phyloP scores from a whole-genome alignment of 2,888 invertebrate species.

The Alcis repandata region DNA sequence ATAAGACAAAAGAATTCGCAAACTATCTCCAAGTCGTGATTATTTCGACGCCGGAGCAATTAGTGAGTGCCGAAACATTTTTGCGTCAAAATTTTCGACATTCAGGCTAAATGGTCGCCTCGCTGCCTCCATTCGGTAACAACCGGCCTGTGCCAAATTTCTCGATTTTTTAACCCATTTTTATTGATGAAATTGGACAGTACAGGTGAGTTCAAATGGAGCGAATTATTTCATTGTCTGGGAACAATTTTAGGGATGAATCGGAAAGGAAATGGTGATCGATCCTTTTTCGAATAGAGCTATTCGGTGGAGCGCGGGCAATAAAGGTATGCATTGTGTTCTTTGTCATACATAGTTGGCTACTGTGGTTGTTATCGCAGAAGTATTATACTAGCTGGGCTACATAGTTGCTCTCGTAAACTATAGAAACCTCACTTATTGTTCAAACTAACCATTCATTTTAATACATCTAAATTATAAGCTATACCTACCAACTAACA shows the following conservation, averaged over 20 bases:
- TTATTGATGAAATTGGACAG: conserved; percentile 42
- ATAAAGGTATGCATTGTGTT: not conserved
- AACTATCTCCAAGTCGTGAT: conserved; percentile 32
- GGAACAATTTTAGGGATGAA: conserved; percentile 24
- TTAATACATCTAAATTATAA: too few relatives aligned
- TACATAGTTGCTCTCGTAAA: too few relatives aligned
- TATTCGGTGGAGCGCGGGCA: not conserved
- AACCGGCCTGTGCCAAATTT: conserved; percentile 36
- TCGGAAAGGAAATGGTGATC: conserved; percentile 16
- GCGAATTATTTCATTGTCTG: conserved; percentile 38
- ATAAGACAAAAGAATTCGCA: conserved; percentile 23
- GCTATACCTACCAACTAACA: too few relatives aligned
- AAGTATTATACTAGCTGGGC: not conserved
- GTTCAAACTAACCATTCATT: too few relatives aligned
- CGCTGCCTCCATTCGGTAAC: conserved; percentile 14
- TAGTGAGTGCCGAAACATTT: conserved; percentile 30
- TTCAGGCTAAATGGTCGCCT: conserved; percentile 20
- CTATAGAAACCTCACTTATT: too few relatives aligned
- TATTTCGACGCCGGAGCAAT: conserved; percentile 31
- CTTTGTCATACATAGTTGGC: not conserved
- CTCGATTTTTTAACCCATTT: conserved; percentile 33
- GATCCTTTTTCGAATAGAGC: conserved; percentile 9
- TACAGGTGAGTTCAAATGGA: conserved; percentile 38
- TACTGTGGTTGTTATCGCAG: not conserved
- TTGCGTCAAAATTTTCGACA: conserved; percentile 26